A percentile compares a stretch with the other conserved stretches of the same genome.
phyloP scores from a whole-genome alignment of 2,888 invertebrate species.

The Ochropleura plecta region DNA sequence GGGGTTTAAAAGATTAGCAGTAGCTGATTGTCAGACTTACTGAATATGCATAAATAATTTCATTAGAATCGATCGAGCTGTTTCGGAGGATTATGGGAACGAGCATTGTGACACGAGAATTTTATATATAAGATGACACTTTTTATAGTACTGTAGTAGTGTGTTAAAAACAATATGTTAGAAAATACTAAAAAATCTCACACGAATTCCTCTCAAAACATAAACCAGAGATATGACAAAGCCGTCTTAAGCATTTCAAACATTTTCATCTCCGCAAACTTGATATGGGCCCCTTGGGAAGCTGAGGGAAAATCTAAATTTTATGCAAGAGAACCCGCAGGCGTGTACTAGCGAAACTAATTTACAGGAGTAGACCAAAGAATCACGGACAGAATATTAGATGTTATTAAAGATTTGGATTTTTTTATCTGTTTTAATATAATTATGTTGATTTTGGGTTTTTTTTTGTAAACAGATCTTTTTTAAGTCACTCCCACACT shows the following conservation, averaged over 20 bases:
- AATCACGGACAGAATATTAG: constrained; percentile 20
- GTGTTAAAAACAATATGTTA: neutral
- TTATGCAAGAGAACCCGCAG: constrained; percentile 50
- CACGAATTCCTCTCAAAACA: constrained; percentile 2
- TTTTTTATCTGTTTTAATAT: neutral
- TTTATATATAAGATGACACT: too few relatives aligned
- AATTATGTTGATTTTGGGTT: neutral
- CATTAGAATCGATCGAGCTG: too few relatives aligned
- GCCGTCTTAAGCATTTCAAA: constrained; percentile 38
- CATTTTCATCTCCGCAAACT: constrained; percentile 54
- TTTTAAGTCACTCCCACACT: too few relatives aligned
- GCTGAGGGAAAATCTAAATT: constrained; percentile 47
- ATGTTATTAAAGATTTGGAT: constrained; percentile 20
- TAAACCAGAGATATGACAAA: constrained; percentile 38
- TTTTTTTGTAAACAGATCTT: neutral
- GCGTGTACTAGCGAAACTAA: constrained; percentile 44
- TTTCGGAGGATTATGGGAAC: too few relatives aligned
- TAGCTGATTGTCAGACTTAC: too few relatives aligned
- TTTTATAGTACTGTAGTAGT: too few relatives aligned
- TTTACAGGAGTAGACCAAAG: constrained; percentile 35
- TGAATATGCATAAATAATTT: too few relatives aligned
- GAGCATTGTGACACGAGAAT: too few relatives aligned
- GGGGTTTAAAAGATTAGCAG: too few relatives aligned
- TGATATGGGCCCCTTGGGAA: constrained; percentile 51
- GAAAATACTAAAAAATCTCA: neutral